These are phyloP conservation scores for Poeciliopsis turneri DNA, from an alignment of 2,797 vertebrate species.

Conservation along the genomic window DNA sequence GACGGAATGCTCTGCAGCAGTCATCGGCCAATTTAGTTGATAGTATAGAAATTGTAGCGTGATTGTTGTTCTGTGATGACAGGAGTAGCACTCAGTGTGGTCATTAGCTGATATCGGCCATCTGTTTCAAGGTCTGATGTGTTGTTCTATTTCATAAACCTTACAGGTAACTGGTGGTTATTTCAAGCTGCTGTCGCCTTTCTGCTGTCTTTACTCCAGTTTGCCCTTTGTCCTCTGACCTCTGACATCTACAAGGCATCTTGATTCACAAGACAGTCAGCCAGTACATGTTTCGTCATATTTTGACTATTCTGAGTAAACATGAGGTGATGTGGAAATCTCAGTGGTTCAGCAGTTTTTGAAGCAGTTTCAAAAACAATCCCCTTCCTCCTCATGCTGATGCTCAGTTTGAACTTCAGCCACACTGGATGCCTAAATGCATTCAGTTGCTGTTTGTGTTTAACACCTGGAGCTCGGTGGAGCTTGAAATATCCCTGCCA, in stretches of 20 bases:
- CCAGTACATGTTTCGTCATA: background rate
- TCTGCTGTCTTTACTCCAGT: background rate
- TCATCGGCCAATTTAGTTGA: background rate
- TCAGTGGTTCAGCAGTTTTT: background rate
- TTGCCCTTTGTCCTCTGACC: background rate
- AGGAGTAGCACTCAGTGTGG: background rate
- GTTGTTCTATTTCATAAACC: background rate
- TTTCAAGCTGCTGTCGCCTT: background rate
- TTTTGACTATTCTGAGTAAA: background rate
- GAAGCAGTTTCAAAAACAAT: background rate
- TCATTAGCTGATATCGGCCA: background rate
- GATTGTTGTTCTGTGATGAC: background rate
- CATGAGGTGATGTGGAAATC: background rate
- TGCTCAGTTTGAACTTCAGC: background rate
- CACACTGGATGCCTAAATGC: background rate
- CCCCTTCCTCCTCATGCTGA: background rate
- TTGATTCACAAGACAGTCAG: background rate
- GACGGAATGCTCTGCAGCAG: background rate
- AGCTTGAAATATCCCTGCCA: background rate
- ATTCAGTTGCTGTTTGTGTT: background rate
- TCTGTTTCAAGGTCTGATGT: background rate
- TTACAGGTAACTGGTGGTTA: background rate
- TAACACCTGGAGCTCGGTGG: background rate
- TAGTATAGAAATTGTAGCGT: background rate
- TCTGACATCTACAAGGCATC: background rate